Evolutionary conservation across 2,113 vertebrate species (phyloP), one percentile per base, ranked within the genome.

Genomic region (Tauraco erythrolophus): DNA sequence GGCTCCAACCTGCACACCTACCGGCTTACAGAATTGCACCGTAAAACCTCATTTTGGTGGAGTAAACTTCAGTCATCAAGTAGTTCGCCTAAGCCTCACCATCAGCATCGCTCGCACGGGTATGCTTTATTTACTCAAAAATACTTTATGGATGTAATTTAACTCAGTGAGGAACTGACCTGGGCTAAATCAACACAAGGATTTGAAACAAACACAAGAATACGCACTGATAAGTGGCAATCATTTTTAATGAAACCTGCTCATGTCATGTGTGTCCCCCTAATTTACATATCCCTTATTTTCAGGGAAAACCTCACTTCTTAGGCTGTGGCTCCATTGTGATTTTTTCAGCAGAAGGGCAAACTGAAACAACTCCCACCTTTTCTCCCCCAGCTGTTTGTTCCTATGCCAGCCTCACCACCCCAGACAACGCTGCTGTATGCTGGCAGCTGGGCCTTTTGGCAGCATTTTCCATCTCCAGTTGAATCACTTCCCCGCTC

Each of bases 81-180:
- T 1, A 9, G 17, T 22, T 85, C 62, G 16, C 43, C 43, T 23
- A 56, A 60, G 70, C 31, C 21, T 30, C 51, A 51, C 5, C 60
- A 85, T 51, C 64, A 91, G 12, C 11, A 43, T 25, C 5, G 1
- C 27, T 12, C 0, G 0, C 2, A 37, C 2, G 2, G 22, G 25
- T 19, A 68, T 0, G 2, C 23, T 70, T 61, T 84, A 33, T 76
- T 90, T 87, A 76, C 57, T 65, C 62, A 61, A 28, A 33, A 80
- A 68, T 14, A 48, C 18, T 37, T 90, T 10, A 39, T 8, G 25
- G 25, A 68, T 68, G 79, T 84, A 24, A 60, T 75, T 87, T 51
- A 62, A 48, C 56, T 61, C 66, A 25, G 10, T 43, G 50, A 74
- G 82, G 58, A 91, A 45, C 33, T 84, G 79, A 78, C 19, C 56